phyloP scores from a whole-genome alignment of 1,140 invertebrate species.

The Cyrtorhinus lividipennis region DNA sequence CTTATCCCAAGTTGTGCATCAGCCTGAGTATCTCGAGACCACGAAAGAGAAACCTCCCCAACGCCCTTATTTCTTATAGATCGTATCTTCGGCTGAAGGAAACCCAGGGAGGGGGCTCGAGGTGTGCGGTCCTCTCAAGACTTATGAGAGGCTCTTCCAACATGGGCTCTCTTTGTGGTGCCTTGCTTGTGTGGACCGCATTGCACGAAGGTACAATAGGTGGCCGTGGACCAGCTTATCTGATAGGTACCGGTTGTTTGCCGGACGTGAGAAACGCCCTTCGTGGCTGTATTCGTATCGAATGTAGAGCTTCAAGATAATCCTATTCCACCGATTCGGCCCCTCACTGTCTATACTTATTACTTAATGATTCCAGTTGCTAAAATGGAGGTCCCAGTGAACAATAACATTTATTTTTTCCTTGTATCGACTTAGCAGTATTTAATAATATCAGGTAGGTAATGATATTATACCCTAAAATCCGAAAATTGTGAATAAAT shows the following conservation, averaged over 20 bases:
- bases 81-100: background rate
- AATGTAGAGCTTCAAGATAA: no score
- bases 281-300: background rate
- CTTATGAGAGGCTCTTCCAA: background rate
- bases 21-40: background rate
- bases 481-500: no score
- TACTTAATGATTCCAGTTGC: no score
- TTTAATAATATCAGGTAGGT: no score
- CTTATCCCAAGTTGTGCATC: background rate
- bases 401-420: no score
- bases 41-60: background rate
- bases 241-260: background rate
- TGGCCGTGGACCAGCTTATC: background rate
- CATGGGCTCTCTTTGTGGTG: background rate
- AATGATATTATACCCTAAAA: no score
- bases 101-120: background rate
- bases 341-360: no score
- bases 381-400: no score
- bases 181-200: background rate
- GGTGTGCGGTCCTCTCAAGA: conserved; percentile 9
- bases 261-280: background rate
- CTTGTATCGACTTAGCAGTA: no score
- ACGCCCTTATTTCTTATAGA: background rate
- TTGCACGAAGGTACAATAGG: background rate
- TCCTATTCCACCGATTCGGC: no score